Evolutionary conservation across 2,888 invertebrate species (phyloP).

Genomic region (Euphydryas editha): DNA sequence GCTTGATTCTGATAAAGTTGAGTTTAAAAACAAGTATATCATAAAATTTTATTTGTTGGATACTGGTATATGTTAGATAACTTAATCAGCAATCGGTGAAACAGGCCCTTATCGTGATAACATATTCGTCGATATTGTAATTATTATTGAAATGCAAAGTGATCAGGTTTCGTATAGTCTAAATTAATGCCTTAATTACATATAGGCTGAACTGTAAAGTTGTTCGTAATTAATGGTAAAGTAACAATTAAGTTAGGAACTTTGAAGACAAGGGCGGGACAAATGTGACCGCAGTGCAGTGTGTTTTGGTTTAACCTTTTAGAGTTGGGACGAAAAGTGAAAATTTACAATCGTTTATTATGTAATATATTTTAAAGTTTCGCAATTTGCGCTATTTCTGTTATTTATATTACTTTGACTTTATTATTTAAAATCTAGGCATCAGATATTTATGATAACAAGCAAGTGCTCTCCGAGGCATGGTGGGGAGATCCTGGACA

Average conservation of each 20-base stretch:
- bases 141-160: too few species aligned
- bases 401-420: not conserved
- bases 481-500: too few species aligned
- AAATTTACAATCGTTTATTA: not conserved
- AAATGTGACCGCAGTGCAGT: constrained; percentile 16
- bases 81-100: too few species aligned
- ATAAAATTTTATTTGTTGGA: too few species aligned
- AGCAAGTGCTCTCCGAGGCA: too few species aligned
- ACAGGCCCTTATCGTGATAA: too few species aligned
- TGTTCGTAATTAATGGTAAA: constrained; percentile 27
- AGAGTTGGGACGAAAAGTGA: not conserved
- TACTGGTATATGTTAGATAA: too few species aligned
- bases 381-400: not conserved
- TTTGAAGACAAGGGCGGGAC: constrained; percentile 17
- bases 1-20: too few species aligned
- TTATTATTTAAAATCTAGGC: too few species aligned
- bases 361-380: not conserved
- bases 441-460: too few species aligned
- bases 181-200: constrained; percentile 16
- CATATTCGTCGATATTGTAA: not conserved
- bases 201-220: constrained; percentile 21
- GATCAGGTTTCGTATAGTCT: not conserved
- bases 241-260: constrained; percentile 35
- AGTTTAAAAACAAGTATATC: too few species aligned
- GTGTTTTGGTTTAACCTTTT: constrained; percentile 1